Evolutionary conservation across 2,888 invertebrate genomes (phyloP), one percentile per base, ranked within the genome.

Genomic region (Schrankia costaestrigalis): DNA sequence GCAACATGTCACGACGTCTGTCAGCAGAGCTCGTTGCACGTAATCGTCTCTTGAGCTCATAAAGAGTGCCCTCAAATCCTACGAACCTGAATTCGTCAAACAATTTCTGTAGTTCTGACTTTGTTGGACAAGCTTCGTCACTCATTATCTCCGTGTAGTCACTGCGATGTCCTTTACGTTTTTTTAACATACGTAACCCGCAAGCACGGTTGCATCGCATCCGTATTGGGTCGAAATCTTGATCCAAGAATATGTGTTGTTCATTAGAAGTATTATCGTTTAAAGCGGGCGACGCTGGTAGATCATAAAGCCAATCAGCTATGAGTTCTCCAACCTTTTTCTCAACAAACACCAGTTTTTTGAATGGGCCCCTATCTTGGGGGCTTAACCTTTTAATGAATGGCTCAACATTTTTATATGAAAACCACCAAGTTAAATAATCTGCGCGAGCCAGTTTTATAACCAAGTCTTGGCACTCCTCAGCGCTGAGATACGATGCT

Each of bases 51-150:
- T 46, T 51, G 1, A 83, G 50, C 10, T 81, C 78, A 3, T 50
- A 57, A 9, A 78, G 63, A 1, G 77, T 64, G 9, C 58, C 56
- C 0, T 69, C 63, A 22, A 81, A 83, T 12, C 66, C 63, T 0
- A 40, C 39, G 25, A 79, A 76, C 1, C 82, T 66, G 36, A 67
- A 82, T 22, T 68, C 59, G 30, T 78, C 68, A 26, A 73, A 82
- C n/a, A 82, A 44, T 11, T 56, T 41, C 30, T 80, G 76, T 5
- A 82, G 46, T 12, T 56, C 42, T 2, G 71, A 55, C 26, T 56
- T 45, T 7, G 12, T 12, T 12, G 8, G 18, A 18, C 8, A 17
- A 10, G 11, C 10, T 18, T n/a, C n/a, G n/a, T 4, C n/a, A 14
- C n/a, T 8, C 14, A 10, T 9, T 3, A 7, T 9, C 14, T 8